Evolutionary conservation across 2,888 invertebrate species (phyloP), one percentile per base, ranked within the genome.

Genomic region (Thymelicus sylvestris): DNA sequence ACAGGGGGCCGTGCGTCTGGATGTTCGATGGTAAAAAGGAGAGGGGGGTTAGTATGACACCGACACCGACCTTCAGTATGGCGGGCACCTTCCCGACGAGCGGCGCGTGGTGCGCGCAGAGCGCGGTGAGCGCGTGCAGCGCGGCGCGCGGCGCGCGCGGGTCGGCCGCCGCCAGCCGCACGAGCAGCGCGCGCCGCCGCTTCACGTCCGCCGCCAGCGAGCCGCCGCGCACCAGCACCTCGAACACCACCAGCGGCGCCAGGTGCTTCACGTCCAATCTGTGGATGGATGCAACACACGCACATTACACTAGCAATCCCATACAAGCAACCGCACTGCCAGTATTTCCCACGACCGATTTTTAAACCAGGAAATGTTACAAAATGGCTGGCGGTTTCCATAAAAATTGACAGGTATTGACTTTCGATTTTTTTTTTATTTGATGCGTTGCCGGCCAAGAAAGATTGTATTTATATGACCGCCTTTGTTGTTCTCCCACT

Each of bases 71-170:
- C 41, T 41, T 41, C 41, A 98, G 66, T 6, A 98, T 96, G 86
- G 96, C 97, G 77, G 98, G 96, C 80, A 98, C 97, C 88, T 98
- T 98, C 72, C 97, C 95, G 95, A 99, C 95, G 80, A 99, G 95
- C 67, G 94, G 91, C 74, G 96, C 95, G 90, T 98, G 96, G 77
- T 97, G 93, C 71, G 96, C 97, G 78, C 98, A 97, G 65, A 99
- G 96, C 88, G 98, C 98, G 85, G 99, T 99, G 83, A 99, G 95
- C 72, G 99, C 99, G 82, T 99, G 97, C 81, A 99, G 95, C 79
- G 99, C 95, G 92, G 98, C 97, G 77, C 98, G 97, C 87, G 98
- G 98, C 7, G 98, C 98, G 84, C 97, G 97, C 47, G 95, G 88
- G 85, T 98, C 98, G 83, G 78, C 96, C 95, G 77, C 96, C 90